Percentiles rank a stretch among this genome's conserved stretches.
These are phyloP conservation scores for Drosophila neotestacea DNA, from an alignment of 2,888 invertebrate genomes.

Conservation along the genomic window DNA sequence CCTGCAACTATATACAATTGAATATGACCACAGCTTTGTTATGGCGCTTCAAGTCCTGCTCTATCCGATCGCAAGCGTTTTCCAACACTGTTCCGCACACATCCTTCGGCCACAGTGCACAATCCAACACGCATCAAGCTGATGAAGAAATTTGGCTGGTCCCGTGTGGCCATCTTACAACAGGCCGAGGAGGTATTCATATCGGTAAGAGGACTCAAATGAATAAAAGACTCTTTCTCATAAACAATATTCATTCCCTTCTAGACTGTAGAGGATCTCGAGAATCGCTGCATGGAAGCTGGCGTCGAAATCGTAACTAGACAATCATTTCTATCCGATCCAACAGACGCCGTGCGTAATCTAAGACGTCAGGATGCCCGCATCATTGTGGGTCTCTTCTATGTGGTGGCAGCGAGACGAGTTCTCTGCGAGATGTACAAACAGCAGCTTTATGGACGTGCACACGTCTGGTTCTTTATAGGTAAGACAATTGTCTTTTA, in stretches of 20 bases:
- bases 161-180: conserved; percentile 97
- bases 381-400: conserved; percentile 99
- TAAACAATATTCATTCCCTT: conserved; percentile 60
- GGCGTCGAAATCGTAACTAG: conserved; percentile 98
- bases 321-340: conserved; percentile 98
- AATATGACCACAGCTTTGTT: conserved; percentile 91
- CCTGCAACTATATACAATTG: conserved; percentile 2
- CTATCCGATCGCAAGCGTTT: conserved; percentile 98
- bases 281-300: conserved; percentile 95
- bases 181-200: conserved; percentile 99
- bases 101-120: conserved; percentile 99
- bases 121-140: conserved; percentile 98
- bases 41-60: conserved; percentile 99
- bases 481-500: conserved; percentile 86
- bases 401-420: conserved; percentile 97
- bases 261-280: conserved; percentile 98
- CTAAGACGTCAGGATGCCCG: conserved; percentile 97
- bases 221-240: background rate
- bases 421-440: conserved; percentile 99
- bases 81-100: conserved; percentile 98
- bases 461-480: conserved; percentile 99
- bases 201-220: conserved; percentile 88
- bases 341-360: conserved; percentile 97
- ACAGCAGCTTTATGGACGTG: conserved; percentile 96
- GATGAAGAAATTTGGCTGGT: conserved; percentile 99